Percentiles rank a stretch among this genome's conserved stretches.
Evolutionary conservation across 92 coral and sea anemone species (phyloP).

Genomic region (Montipora capitata): DNA sequence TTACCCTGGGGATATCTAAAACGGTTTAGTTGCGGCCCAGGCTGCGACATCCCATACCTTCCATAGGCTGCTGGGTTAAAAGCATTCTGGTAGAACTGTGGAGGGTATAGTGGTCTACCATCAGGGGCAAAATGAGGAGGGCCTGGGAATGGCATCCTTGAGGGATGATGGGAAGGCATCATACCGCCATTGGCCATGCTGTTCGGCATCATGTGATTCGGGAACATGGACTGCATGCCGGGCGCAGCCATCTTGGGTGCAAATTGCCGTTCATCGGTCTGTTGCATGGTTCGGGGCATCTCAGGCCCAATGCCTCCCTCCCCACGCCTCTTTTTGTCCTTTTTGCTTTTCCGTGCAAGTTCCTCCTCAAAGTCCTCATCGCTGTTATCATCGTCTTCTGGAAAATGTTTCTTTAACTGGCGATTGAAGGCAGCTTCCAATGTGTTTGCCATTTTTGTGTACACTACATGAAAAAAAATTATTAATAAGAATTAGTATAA

Average conservation of each 20-base stretch:
- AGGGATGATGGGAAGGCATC: constrained; percentile 76
- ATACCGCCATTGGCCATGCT: constrained; percentile 84
- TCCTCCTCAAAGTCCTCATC: constrained; percentile 99
- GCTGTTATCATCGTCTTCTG: constrained; percentile 97
- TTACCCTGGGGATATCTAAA: constrained; percentile 73
- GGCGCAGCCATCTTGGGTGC: constrained; percentile 28
- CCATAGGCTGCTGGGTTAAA: constrained; percentile 84
- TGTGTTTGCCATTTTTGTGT: constrained; percentile 96
- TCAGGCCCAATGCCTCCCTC: constrained; percentile 2
- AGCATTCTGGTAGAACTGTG: constrained; percentile 91
- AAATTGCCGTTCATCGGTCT: constrained; percentile 15
- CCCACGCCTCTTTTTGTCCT: constrained; percentile 68
- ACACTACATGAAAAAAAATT: constrained; percentile 68
- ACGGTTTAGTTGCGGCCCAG: constrained; percentile 80
- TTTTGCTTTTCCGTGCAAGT: constrained; percentile 84
- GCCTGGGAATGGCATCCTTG: constrained; percentile 79
- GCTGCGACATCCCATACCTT: constrained; percentile 73
- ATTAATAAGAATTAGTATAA: not conserved
- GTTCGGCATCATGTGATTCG: constrained; percentile 68
- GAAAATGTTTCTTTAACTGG: constrained; percentile 96
- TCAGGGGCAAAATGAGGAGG: constrained; percentile 86
- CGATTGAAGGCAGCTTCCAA: constrained; percentile 96
- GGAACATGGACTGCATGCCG: constrained; percentile 63
- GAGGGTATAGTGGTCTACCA: constrained; percentile 89
- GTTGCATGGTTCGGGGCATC: not conserved